These are phyloP conservation scores for Plusia festucae DNA, from an alignment of 2,888 invertebrate genomes.

Conservation along the genomic window DNA sequence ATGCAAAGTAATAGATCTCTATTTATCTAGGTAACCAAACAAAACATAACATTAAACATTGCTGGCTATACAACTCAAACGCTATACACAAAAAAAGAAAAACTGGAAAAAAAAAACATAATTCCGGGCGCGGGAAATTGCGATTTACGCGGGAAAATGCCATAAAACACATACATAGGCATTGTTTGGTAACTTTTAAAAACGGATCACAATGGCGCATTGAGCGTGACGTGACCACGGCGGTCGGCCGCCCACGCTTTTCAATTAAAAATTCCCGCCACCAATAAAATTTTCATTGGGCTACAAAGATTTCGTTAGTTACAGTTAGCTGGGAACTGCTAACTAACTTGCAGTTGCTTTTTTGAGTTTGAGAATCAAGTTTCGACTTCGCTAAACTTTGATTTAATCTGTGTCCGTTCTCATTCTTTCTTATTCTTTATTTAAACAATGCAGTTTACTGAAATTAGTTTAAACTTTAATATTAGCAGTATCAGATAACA, in stretches of 20 bases:
- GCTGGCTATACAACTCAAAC: conserved; percentile 42
- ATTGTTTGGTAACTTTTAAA: conserved; percentile 76
- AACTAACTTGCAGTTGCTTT: conserved; percentile 17
- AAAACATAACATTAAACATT: conserved; percentile 25
- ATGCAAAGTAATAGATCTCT: background rate
- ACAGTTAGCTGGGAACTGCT: conserved; percentile 34
- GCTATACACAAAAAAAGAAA: conserved; percentile 34
- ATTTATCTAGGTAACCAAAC: conserved; percentile 15
- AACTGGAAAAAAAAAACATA: conserved; percentile 41
- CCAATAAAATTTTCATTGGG: conserved; percentile 62
- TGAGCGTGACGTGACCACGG: conserved; percentile 57
- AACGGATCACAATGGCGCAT: conserved; percentile 63
- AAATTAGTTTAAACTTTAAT: background rate
- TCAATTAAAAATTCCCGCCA: conserved; percentile 64
- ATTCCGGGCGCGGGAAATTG: conserved; percentile 60
- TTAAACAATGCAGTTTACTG: background rate
- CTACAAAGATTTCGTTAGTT: conserved; percentile 59
- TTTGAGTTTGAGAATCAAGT: conserved; percentile 1
- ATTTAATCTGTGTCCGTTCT: background rate
- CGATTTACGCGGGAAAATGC: conserved; percentile 60
- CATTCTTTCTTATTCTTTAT: background rate
- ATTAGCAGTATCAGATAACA: too few relatives aligned
- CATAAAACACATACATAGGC: conserved; percentile 69
- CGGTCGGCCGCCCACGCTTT: conserved; percentile 55
- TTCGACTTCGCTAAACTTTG: background rate